Evolutionary conservation across 2,113 vertebrate genomes (phyloP).

Genomic region (Pelodiscus sinensis): DNA sequence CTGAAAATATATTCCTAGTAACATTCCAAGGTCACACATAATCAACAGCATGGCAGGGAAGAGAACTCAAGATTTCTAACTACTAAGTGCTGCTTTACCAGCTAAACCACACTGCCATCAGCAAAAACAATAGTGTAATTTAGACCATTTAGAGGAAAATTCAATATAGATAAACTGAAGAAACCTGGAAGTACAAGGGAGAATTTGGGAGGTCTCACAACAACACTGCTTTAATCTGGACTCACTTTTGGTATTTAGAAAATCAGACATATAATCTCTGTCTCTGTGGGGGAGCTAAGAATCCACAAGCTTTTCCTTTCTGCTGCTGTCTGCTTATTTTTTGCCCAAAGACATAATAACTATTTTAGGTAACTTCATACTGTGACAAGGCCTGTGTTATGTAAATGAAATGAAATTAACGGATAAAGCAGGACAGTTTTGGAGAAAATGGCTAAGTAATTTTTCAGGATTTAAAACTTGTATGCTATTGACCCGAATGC

Average conservation of each 20-base stretch:
- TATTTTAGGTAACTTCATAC: conserved; percentile 76
- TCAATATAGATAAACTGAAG: background rate
- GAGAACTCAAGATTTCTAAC: background rate
- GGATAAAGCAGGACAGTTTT: conserved; percentile 42
- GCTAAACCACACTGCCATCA: background rate
- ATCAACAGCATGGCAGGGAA: background rate
- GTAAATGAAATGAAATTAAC: conserved; percentile 72
- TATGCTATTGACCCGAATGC: background rate
- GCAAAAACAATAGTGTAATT: background rate
- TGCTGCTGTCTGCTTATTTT: conserved; percentile 62
- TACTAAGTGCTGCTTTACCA: background rate
- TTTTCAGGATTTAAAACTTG: conserved; percentile 51
- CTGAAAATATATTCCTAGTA: background rate
- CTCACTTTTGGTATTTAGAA: conserved; percentile 64
- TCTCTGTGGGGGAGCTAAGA: conserved; percentile 64
- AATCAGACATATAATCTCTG: conserved; percentile 72
- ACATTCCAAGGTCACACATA: background rate
- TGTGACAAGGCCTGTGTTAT: conserved; percentile 65
- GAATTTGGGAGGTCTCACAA: conserved; percentile 50
- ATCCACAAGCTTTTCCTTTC: conserved; percentile 46
- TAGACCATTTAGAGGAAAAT: background rate
- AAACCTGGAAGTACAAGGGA: background rate
- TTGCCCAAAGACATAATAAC: conserved; percentile 72
- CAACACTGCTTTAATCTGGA: conserved; percentile 48
- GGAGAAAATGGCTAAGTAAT: conserved; percentile 21